Conservation (phyloP, 2,113 vertebrate species). For the Alosa alosa region DNA sequence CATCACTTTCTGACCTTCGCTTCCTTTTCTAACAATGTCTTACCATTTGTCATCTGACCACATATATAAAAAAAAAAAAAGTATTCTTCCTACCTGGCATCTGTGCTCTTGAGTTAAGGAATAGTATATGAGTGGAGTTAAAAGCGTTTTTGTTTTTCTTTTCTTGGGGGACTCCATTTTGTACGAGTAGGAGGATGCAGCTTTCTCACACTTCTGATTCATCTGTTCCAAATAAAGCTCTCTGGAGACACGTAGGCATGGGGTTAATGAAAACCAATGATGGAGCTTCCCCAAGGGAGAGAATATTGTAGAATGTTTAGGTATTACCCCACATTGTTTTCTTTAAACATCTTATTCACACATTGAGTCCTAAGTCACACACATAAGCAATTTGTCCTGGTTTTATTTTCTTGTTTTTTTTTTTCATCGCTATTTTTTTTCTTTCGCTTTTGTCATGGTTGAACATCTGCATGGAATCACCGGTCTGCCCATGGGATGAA, state of each 20-base stretch:
- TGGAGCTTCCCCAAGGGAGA: conserved; percentile 32
- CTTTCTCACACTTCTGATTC: conserved; percentile 49
- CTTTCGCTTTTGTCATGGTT: conserved; percentile 50
- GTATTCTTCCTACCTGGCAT: background rate
- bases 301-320: conserved; percentile 52
- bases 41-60: background rate
- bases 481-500: conserved; percentile 44
- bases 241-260: conserved; percentile 40
- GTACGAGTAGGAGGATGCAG: background rate
- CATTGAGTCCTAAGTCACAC: conserved; percentile 62
- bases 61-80: background rate
- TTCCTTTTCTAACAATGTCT: background rate
- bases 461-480: conserved; percentile 62
- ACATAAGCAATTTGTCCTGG: conserved; percentile 56
- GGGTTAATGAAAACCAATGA: conserved; percentile 48
- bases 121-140: background rate
- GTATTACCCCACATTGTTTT: conserved; percentile 53
- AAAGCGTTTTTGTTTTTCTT: background rate
- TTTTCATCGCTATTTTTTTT: conserved; percentile 47
- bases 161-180: conserved; percentile 23
- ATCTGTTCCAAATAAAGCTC: conserved; percentile 48
- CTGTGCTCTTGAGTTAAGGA: background rate
- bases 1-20: conserved; percentile 26
- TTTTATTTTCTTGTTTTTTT: conserved; percentile 35
- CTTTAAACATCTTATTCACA: conserved; percentile 61